Conservation (phyloP, 2,113 vertebrate genomes). For the Ciconia boyciana region DNA sequence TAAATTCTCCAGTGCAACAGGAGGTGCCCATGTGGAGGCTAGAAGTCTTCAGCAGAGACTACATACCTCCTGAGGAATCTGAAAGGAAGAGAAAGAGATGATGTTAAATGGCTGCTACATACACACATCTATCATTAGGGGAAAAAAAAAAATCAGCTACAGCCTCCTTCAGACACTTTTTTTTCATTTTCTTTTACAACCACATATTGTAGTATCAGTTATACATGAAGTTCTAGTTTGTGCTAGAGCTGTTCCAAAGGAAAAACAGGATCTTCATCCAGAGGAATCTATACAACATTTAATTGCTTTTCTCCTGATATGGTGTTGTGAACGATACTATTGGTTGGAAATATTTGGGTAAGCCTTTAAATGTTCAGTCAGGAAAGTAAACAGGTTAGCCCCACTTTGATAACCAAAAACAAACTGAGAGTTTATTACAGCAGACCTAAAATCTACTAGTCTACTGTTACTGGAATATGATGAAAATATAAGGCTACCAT, state of each 20-base stretch:
- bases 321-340: not conserved
- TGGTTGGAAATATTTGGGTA: not conserved
- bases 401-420: not conserved
- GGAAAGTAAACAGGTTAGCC: not conserved
- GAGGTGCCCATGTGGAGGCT: not conserved
- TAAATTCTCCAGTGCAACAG: not conserved
- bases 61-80: conserved; percentile 83
- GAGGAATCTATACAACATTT: not conserved
- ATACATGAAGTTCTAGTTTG: not conserved
- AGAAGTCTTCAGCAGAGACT: not conserved
- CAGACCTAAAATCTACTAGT: not conserved
- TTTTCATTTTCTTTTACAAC: not conserved
- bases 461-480: not conserved
- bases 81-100: conserved; percentile 14
- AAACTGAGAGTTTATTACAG: not conserved
- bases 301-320: not conserved
- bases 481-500: not conserved
- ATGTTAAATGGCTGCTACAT: not conserved
- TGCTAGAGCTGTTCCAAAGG: not conserved
- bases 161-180: not conserved
- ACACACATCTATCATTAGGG: not conserved
- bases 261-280: not conserved
- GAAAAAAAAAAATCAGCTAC: not conserved
- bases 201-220: not conserved
- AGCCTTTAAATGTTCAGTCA: not conserved